phyloP scores from a whole-genome alignment of 1,140 invertebrate species.

The Cheumatopsyche charites region DNA sequence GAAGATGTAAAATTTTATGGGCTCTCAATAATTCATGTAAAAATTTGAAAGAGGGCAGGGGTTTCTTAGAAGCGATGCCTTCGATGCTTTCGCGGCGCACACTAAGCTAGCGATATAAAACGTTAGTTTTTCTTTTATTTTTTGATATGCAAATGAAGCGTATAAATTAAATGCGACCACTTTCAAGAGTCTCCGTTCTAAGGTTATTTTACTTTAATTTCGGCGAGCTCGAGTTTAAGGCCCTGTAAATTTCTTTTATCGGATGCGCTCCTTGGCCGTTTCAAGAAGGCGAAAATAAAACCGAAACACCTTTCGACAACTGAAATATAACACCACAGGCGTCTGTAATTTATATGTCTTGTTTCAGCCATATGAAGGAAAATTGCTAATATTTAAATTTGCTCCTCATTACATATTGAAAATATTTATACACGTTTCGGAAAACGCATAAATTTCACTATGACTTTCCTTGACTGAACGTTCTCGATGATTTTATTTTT shows the following conservation, averaged over 20 bases:
- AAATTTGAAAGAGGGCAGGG: not conserved
- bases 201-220: conserved; percentile 22
- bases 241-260: conserved; percentile 40
- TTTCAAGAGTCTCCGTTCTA: not conserved
- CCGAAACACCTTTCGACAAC: conserved; percentile 38
- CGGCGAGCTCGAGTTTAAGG: not conserved
- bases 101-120: not conserved
- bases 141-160: conserved; percentile 13
- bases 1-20: not conserved
- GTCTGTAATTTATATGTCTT: conserved; percentile 41
- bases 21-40: conserved; percentile 2
- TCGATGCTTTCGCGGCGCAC: not conserved
- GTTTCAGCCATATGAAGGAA: conserved; percentile 26
- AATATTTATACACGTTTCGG: not conserved
- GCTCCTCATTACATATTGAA: conserved; percentile 24
- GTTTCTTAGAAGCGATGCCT: not conserved
- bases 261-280: conserved; percentile 24
- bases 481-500: no score
- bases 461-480: not conserved
- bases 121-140: not conserved
- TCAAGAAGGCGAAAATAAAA: conserved; percentile 21
- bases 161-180: conserved; percentile 18
- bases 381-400: conserved; percentile 31
- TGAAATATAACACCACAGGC: conserved; percentile 39
- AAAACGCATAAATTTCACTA: not conserved